Evolutionary conservation across 2,888 invertebrate species (phyloP).

Genomic region (Apotomis turbidana): DNA sequence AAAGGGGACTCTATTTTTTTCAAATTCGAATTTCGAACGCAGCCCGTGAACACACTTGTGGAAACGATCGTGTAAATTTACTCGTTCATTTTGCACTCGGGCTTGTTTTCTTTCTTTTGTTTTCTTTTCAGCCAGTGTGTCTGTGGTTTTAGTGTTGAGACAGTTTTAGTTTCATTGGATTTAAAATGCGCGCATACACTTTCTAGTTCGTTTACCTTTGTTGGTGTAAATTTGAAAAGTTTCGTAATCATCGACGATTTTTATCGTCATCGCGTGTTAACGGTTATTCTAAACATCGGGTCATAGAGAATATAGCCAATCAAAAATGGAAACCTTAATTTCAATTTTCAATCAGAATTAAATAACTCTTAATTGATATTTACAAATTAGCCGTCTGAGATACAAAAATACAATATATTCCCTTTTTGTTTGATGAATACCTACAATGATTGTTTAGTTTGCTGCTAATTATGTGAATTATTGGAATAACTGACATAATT

Average conservation of each 20-base stretch:
- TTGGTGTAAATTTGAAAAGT: slow-evolving; percentile 38
- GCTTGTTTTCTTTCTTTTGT: slow-evolving; percentile 24
- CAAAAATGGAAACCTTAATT: background rate
- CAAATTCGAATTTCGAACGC: slow-evolving; percentile 53
- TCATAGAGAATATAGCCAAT: slow-evolving; percentile 4
- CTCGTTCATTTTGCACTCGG: slow-evolving; percentile 19
- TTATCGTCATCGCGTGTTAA: slow-evolving; percentile 35
- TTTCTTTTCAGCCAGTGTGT: slow-evolving; percentile 33
- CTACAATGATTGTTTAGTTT: too few species aligned
- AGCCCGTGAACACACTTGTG: slow-evolving; percentile 43
- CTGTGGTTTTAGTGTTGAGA: slow-evolving; percentile 38
- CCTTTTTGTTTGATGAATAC: too few species aligned
- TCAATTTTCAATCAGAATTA: background rate
- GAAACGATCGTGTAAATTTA: slow-evolving; percentile 46
- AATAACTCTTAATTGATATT: too few species aligned
- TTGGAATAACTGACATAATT: background rate
- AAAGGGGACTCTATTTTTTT: slow-evolving; percentile 63
- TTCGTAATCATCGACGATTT: slow-evolving; percentile 34
- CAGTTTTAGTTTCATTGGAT: slow-evolving; percentile 38
- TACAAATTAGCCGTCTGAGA: too few species aligned
- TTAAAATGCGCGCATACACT: slow-evolving; percentile 36
- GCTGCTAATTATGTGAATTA: background rate
- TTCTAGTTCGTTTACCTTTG: slow-evolving; percentile 32
- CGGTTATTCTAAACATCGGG: slow-evolving; percentile 12
- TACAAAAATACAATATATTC: too few species aligned